phyloP scores from a whole-genome alignment of 2,888 invertebrate genomes.

The Agonopterix arenella region DNA sequence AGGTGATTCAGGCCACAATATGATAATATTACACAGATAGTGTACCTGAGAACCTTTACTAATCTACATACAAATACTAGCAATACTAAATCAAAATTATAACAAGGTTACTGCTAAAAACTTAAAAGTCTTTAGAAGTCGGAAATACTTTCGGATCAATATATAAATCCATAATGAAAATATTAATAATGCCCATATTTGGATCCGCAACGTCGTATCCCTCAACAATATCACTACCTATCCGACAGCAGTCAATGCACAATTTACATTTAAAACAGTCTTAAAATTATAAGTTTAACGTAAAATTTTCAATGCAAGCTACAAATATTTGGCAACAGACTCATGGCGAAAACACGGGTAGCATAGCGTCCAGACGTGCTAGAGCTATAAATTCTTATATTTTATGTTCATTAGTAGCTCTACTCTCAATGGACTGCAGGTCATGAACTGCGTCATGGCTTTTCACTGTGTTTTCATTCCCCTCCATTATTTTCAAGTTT shows the following conservation, averaged over 20 bases:
- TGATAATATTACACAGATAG: too few species aligned
- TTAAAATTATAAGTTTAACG: not conserved
- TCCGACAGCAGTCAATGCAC: too few species aligned
- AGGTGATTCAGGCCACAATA: too few species aligned
- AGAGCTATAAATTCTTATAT: conserved; percentile 4
- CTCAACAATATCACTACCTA: not conserved
- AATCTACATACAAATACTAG: too few species aligned
- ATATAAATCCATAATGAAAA: too few species aligned
- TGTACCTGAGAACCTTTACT: too few species aligned
- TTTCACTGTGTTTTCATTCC: not conserved
- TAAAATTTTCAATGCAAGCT: not conserved
- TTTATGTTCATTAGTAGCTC: conserved; percentile 6
- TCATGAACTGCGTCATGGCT: not conserved
- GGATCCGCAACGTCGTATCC: not conserved
- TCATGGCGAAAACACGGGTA: not conserved
- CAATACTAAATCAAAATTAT: too few species aligned
- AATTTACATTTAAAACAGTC: not conserved
- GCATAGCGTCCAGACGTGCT: conserved; percentile 1
- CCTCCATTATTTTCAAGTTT: not conserved
- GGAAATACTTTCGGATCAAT: too few species aligned
- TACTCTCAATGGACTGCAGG: not conserved
- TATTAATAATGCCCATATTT: too few species aligned
- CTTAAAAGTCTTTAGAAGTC: too few species aligned
- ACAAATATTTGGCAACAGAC: not conserved
- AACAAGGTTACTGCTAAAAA: too few species aligned